Percentiles rank a stretch among this genome's conserved stretches.
Conservation (phyloP, 1,140 invertebrate species). For the Drosophila oshimai region DNA sequence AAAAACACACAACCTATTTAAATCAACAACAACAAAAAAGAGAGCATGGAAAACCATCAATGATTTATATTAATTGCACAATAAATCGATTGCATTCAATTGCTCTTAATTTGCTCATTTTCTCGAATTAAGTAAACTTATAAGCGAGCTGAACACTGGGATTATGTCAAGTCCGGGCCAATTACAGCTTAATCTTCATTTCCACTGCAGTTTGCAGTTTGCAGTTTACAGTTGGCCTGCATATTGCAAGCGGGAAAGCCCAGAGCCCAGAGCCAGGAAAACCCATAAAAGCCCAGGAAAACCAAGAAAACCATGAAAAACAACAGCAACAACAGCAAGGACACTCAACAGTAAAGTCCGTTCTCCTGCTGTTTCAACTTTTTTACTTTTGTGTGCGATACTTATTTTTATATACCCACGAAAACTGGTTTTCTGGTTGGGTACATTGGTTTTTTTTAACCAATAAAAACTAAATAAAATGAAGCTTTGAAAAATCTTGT, state of each 20-base stretch:
- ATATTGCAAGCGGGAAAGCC: not conserved
- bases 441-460: not conserved
- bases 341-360: not conserved
- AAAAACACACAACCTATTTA: too few relatives aligned
- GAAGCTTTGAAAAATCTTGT: too few relatives aligned
- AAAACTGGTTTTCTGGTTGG: not conserved
- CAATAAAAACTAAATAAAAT: too few relatives aligned
- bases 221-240: too few relatives aligned
- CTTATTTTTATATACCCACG: not conserved
- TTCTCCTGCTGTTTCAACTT: constrained; percentile 1
- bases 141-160: constrained; percentile 16
- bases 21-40: too few relatives aligned
- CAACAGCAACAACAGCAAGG: not conserved
- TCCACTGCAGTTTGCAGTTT: not conserved
- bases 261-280: not conserved
- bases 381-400: not conserved
- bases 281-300: not conserved
- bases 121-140: constrained; percentile 6
- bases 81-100: constrained; percentile 18
- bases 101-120: not conserved
- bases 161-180: constrained; percentile 32
- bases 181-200: constrained; percentile 51
- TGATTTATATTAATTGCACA: constrained; percentile 16
- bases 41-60: not conserved
- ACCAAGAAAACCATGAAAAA: not conserved